These are phyloP conservation scores for Scolopax mira DNA, from an alignment of 2,113 vertebrate genomes.

Conservation along the genomic window DNA sequence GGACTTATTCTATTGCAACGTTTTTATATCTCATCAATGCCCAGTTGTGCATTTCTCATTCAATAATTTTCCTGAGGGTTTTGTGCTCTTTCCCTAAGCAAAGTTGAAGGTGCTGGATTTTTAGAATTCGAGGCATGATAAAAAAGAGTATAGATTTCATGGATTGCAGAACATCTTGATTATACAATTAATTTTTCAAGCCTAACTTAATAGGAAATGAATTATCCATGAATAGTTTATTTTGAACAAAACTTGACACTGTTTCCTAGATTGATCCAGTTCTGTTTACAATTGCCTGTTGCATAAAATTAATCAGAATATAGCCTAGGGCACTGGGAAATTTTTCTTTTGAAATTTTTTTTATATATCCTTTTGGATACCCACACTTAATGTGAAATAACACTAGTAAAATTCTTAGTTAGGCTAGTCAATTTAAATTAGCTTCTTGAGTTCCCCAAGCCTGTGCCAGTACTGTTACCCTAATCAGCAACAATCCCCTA, in stretches of 20 bases:
- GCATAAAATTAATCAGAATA: not conserved
- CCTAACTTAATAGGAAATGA: not conserved
- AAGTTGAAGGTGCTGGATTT: not conserved
- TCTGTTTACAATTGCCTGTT: not conserved
- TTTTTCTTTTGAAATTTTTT: not conserved
- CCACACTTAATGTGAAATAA: not conserved
- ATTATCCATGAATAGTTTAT: constrained; percentile 6
- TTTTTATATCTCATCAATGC: not conserved
- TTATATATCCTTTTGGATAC: not conserved
- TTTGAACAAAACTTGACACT: not conserved
- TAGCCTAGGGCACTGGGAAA: not conserved
- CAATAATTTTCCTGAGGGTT: not conserved
- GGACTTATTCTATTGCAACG: not conserved
- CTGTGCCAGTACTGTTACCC: not conserved
- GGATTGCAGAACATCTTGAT: not conserved
- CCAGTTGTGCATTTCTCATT: not conserved
- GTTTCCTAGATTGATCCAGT: not conserved
- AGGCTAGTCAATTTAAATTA: not conserved
- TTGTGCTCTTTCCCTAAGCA: not conserved
- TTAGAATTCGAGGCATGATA: not conserved
- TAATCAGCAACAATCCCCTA: not conserved
- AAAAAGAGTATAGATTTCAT: not conserved
- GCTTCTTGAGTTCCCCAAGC: not conserved
- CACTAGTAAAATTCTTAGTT: not conserved
- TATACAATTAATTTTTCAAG: not conserved